A percentile compares a stretch with the other conserved stretches of the same genome.
phyloP scores from a whole-genome alignment of 2,113 vertebrate genomes.

The Machaerirhynchus nigripectus region DNA sequence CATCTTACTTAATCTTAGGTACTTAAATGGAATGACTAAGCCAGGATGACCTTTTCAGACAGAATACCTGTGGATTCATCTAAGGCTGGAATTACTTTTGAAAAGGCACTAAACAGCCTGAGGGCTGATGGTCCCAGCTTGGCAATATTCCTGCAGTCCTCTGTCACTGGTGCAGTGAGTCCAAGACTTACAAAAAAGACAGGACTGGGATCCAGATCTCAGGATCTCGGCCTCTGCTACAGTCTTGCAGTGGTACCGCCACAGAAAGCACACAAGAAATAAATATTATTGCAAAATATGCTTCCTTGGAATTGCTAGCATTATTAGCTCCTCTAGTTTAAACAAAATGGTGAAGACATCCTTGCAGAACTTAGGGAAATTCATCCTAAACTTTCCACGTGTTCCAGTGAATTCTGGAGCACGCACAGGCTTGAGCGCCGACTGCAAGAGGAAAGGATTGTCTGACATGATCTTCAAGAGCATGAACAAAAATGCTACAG shows the following conservation, averaged over 20 bases:
- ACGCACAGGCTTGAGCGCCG: not conserved
- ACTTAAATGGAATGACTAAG: not conserved
- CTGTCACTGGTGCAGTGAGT: not conserved
- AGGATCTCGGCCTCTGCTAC: not conserved
- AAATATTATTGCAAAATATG: not conserved
- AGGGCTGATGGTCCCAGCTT: not conserved
- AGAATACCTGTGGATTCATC: not conserved
- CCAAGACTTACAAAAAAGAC: not conserved
- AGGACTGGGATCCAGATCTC: not conserved
- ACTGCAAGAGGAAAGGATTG: not conserved
- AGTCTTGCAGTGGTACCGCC: not conserved
- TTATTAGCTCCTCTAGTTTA: not conserved
- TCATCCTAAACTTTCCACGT: not conserved
- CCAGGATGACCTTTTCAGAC: not conserved
- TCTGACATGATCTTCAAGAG: not conserved
- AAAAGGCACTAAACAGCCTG: not conserved
- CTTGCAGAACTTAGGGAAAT: not conserved
- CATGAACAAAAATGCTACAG: not conserved
- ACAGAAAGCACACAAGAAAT: not conserved
- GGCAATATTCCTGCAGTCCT: not conserved
- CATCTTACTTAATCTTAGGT: not conserved
- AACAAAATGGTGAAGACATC: not conserved
- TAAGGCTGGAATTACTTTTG: not conserved
- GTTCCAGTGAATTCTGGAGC: not conserved
- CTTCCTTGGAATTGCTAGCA: not conserved